Percentiles rank a stretch among this genome's conserved stretches.
These are phyloP conservation scores for Silvanus unidentatus DNA, from an alignment of 2,888 invertebrate species.

Conservation along the genomic window DNA sequence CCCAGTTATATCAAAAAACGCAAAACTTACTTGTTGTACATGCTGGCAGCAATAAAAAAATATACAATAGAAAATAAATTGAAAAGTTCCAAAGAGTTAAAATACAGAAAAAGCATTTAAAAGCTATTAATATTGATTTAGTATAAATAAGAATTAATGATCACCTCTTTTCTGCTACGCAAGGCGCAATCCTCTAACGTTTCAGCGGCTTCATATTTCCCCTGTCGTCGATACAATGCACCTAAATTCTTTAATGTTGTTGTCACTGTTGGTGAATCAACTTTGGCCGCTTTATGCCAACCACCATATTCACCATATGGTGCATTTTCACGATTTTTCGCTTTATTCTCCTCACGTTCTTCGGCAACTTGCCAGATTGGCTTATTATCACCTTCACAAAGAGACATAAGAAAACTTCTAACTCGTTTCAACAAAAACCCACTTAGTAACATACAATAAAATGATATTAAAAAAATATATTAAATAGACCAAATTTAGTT, in stretches of 20 bases:
- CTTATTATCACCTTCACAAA: conserved; percentile 72
- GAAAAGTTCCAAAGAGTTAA: conserved; percentile 5
- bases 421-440: too few species aligned
- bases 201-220: conserved; percentile 99
- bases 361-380: conserved; percentile 98
- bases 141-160: conserved; percentile 5
- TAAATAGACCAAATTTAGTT: too few species aligned
- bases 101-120: conserved; percentile 1
- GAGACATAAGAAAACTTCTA: conserved; percentile 16
- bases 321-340: conserved; percentile 76
- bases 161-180: conserved; percentile 90
- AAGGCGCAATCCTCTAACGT: conserved; percentile 97
- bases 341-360: conserved; percentile 94
- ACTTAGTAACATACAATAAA: too few species aligned
- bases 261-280: conserved; percentile 94
- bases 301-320: conserved; percentile 90
- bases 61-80: conserved; percentile 12
- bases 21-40: conserved; percentile 58
- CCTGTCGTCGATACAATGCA: conserved; percentile 95
- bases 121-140: not conserved
- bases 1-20: not conserved
- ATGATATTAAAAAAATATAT: too few species aligned
- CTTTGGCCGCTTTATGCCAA: conserved; percentile 98
- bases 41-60: conserved; percentile 44
- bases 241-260: conserved; percentile 98